Percentiles rank a stretch among this genome's conserved stretches.
Conservation (phyloP, 2,888 invertebrate species). For the Caenorhabditis sp. region DNA sequence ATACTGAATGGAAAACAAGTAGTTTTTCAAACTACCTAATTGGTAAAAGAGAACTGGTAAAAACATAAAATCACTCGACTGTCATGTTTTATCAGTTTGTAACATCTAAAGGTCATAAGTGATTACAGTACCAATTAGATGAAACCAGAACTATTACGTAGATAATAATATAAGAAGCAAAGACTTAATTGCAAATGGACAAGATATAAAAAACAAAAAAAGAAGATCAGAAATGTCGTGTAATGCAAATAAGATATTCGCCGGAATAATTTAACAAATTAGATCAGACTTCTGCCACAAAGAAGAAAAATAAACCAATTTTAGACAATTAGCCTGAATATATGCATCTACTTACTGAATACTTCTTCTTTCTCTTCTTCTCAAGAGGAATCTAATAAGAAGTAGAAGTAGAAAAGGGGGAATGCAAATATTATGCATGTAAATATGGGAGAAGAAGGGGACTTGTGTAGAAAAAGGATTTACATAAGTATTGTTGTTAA, state of each 20-base stretch:
- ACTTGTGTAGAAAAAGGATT: not conserved
- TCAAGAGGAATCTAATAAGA: slow-evolving; percentile 6
- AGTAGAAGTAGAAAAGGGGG: not conserved
- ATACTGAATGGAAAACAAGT: no score
- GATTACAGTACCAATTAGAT: no score
- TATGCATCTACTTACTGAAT: slow-evolving; percentile 5
- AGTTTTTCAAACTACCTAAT: no score
- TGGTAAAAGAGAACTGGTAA: no score
- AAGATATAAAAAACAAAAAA: not conserved
- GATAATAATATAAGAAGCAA: not conserved
- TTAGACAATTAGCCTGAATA: slow-evolving; percentile 10
- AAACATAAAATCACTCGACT: no score
- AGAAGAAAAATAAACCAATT: slow-evolving; percentile 29
- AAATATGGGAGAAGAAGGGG: not conserved
- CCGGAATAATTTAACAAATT: slow-evolving; percentile 1
- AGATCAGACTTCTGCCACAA: not conserved
- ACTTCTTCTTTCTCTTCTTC: slow-evolving; percentile 14
- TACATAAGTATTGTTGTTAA: not conserved
- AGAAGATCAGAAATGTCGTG: slow-evolving; percentile 14
- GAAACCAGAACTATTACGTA: not conserved
- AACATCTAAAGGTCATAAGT: no score
- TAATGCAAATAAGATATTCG: not conserved
- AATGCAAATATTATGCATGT: slow-evolving; percentile 8
- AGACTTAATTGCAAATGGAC: not conserved
- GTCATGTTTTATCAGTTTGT: no score